Base-by-base conservation (phyloP, 2,113 vertebrate species). In the Cygnus buccinator region DNA sequence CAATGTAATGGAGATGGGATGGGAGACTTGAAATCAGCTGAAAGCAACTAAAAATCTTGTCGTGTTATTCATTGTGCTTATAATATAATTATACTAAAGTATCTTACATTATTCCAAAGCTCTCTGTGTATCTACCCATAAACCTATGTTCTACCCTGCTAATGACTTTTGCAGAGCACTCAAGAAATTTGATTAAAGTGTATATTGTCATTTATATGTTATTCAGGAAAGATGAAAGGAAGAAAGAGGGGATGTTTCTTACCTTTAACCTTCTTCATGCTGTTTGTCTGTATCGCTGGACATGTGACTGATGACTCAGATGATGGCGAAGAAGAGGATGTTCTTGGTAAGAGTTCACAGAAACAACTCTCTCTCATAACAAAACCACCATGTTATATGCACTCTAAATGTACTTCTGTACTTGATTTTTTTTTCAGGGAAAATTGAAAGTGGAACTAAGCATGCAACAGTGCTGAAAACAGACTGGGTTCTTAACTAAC, bases 281-380 rank as follows among this genome's bases (percentile, higher is more conserved):
- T 98, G 72, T 72, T 97, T 37, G 3, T 70, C 39, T 74, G 74
- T 48, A 11, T 68, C 3, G 3, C 84, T 2, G 18, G 26, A 9
- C 12, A 6, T 12, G 18, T 77, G 28, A 31, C 48, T 70, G 74
- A 89, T 37, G 80, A 61, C 33, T 29, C 85, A 19, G 90, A 96
- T 8, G 94, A 84, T 29, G 52, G 4, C 0, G 31, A 97, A 59
- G 20, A 93, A 1, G 35, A 46, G 11, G 72, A 74, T 14, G 10
- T 61, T 65, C 57, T 83, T 81, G 98, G 98, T 98, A 98, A 97
- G 88, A 58, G n/a, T 22, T 93, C 23, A 22, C 35, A 18, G 48
- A 80, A 87, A 73, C 10, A 6, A 43, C 10, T 55, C 9, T 23
- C 18, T 58, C 23, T 31, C 61, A n/a, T 12, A 82, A 9, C 7